A percentile compares a stretch with the other conserved stretches of the same genome.
Conservation (phyloP, 2,113 vertebrate species). For the Gadus chalcogrammus region DNA sequence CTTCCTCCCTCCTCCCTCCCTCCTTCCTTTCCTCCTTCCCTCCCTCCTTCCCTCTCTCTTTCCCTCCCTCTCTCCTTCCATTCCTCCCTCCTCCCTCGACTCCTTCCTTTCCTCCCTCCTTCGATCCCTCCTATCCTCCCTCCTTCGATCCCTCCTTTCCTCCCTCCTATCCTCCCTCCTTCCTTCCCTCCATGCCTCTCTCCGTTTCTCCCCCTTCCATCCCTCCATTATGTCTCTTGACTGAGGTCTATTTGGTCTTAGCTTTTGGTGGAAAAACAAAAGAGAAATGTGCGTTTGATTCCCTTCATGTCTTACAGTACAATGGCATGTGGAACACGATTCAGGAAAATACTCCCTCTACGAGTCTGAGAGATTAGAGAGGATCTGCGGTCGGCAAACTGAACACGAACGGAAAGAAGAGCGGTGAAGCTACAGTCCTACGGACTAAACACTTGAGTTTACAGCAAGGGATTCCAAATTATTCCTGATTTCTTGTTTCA, state of each 20-base stretch:
- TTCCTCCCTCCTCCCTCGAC: not conserved
- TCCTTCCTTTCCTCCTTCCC: not conserved
- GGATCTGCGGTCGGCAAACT: too few species aligned
- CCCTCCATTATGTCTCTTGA: slow-evolving; percentile 38
- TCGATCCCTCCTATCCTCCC: not conserved
- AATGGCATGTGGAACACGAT: not conserved
- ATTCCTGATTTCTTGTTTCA: too few species aligned
- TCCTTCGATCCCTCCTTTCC: slow-evolving; percentile 23
- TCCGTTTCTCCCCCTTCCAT: not conserved
- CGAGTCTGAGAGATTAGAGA: too few species aligned
- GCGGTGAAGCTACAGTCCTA: too few species aligned
- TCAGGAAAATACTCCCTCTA: too few species aligned
- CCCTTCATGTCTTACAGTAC: not conserved
- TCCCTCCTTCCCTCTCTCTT: too few species aligned
- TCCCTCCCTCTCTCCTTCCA: slow-evolving; percentile 46
- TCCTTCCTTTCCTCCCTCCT: not conserved
- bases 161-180: slow-evolving; percentile 62
- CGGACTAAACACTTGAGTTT: too few species aligned
- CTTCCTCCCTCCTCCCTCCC: not conserved
- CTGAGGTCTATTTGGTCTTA: slow-evolving; percentile 45
- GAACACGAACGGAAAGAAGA: too few species aligned
- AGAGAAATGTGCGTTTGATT: not conserved
- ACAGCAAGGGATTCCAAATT: too few species aligned
- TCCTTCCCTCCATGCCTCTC: not conserved
- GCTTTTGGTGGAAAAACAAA: slow-evolving; percentile 15